A percentile compares a stretch with the other conserved stretches of the same genome.
Evolutionary conservation across 2,888 invertebrate genomes (phyloP).

Genomic region (Melanostoma mellinum): DNA sequence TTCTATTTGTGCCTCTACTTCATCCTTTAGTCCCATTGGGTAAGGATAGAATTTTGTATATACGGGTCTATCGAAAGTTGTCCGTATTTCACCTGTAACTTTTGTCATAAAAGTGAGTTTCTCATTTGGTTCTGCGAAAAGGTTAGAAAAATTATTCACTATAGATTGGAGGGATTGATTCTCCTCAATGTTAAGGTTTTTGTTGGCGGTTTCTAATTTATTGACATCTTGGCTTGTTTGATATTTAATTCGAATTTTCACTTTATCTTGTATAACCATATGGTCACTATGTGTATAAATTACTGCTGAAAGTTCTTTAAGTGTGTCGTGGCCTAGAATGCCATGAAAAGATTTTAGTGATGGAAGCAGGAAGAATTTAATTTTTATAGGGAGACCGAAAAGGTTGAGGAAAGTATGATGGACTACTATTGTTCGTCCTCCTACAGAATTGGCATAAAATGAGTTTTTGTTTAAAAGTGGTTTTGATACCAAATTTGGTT

Average conservation of each 20-base stretch:
- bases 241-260: constrained; percentile 24
- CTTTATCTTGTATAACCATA: constrained; percentile 34
- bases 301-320: constrained; percentile 36
- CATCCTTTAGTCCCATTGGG: constrained; percentile 23
- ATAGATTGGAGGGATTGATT: constrained; percentile 2
- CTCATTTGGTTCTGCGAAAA: constrained; percentile 27
- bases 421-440: neutral
- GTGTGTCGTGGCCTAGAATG: constrained; percentile 49
- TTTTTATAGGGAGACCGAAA: constrained; percentile 3
- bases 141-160: constrained; percentile 16
- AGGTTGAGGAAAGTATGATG: constrained; percentile 65
- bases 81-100: constrained; percentile 33
- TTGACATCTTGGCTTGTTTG: constrained; percentile 1
- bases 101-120: constrained; percentile 35
- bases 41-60: constrained; percentile 44
- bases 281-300: constrained; percentile 30
- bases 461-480: neutral
- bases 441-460: neutral
- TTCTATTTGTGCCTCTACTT: constrained; percentile 30
- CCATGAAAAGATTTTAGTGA: constrained; percentile 47
- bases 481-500: too few species aligned
- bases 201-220: too few species aligned
- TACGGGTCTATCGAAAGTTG: constrained; percentile 14
- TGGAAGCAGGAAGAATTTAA: constrained; percentile 50
- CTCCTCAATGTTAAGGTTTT: constrained; percentile 5